Conservation (phyloP, 2,888 invertebrate genomes). For the Pegoplata infirma region DNA sequence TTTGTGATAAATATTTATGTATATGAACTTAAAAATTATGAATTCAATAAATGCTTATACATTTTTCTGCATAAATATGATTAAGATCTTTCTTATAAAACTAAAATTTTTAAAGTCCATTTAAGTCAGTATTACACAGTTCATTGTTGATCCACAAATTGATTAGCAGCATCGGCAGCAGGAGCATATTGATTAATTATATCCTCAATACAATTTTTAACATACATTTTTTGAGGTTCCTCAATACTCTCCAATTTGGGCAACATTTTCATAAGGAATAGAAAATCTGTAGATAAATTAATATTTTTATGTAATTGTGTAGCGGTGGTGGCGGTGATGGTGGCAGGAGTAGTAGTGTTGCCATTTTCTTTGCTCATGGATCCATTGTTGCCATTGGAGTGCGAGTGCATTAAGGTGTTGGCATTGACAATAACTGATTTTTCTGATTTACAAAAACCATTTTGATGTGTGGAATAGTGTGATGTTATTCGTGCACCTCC, state of each 20-base stretch:
- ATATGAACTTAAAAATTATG: conserved; percentile 7
- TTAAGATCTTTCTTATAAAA: not conserved
- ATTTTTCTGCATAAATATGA: too few species aligned
- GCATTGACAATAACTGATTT: conserved; percentile 65
- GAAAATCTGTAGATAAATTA: conserved; percentile 74
- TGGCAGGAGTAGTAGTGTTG: not conserved
- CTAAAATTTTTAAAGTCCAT: conserved; percentile 40
- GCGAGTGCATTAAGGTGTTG: conserved; percentile 28
- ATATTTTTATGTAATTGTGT: conserved; percentile 67
- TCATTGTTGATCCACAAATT: conserved; percentile 52
- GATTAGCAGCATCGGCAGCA: conserved; percentile 29
- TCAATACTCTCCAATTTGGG: conserved; percentile 74
- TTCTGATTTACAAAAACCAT: conserved; percentile 20
- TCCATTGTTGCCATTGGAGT: conserved; percentile 1
- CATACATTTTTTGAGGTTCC: conserved; percentile 74
- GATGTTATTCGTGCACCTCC: too few species aligned
- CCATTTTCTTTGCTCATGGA: conserved; percentile 17
- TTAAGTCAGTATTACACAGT: conserved; percentile 41
- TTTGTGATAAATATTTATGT: not conserved
- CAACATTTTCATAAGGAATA: conserved; percentile 76
- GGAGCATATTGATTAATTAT: conserved; percentile 73
- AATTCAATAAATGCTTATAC: conserved; percentile 30
- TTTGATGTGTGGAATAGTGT: not conserved
- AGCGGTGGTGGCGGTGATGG: not conserved
- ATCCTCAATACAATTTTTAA: conserved; percentile 74